Evolutionary conservation across 2,888 invertebrate species (phyloP).

Genomic region (Diloba caeruleocephala): DNA sequence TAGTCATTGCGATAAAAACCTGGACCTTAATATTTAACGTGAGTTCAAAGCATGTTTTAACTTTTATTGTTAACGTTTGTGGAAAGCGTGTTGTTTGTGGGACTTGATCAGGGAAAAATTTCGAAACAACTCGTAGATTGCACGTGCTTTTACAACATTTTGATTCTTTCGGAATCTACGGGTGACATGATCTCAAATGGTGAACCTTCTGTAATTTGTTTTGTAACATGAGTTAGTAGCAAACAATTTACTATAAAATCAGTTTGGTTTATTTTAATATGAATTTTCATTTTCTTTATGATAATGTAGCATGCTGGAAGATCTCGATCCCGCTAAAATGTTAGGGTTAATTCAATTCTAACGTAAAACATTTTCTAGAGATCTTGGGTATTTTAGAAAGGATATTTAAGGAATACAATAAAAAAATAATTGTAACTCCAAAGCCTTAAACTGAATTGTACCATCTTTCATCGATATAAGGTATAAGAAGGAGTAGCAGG

Average conservation of each 20-base stretch:
- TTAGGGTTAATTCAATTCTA: constrained; percentile 25
- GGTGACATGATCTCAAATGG: neutral
- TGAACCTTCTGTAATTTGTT: constrained; percentile 13
- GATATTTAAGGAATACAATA: too few species aligned
- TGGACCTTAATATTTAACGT: too few species aligned
- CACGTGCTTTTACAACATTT: neutral
- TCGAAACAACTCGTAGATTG: constrained; percentile 22
- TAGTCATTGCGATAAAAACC: too few species aligned
- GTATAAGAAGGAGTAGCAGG: too few species aligned
- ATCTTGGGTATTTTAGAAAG: neutral
- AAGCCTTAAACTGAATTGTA: too few species aligned
- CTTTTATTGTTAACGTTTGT: constrained; percentile 22
- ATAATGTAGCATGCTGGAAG: too few species aligned
- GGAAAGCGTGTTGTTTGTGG: constrained; percentile 20
- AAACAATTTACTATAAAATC: neutral
- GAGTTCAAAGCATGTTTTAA: too few species aligned
- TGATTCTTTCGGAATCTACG: neutral
- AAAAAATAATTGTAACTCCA: too few species aligned
- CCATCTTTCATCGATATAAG: too few species aligned
- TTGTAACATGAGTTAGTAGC: neutral
- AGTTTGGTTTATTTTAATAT: too few species aligned
- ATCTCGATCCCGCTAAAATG: constrained; percentile 20
- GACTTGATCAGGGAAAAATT: constrained; percentile 25
- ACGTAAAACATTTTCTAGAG: constrained; percentile 9
- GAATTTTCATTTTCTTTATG: too few species aligned